Evolutionary conservation across 2,888 invertebrate genomes (phyloP), one percentile per base, ranked within the genome.

Genomic region (Colletes collaris): DNA sequence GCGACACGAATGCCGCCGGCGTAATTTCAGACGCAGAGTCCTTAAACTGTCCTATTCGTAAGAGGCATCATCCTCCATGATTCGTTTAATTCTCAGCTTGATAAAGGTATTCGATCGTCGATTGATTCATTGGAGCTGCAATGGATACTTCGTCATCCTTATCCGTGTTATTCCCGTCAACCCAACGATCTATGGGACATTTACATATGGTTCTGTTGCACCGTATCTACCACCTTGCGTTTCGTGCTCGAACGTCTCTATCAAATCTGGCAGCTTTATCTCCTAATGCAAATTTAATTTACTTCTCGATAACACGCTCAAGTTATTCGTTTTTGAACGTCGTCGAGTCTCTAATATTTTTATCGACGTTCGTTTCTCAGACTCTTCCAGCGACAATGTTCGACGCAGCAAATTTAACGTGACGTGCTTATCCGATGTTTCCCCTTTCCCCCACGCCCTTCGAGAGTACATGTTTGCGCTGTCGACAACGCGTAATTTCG

Each of bases 401-500:
- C 49, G 46, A 35, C 11, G n/a, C 8, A 27, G 65, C 50, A 44
- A 58, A 37, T 52, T 53, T 40, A 53, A 60, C 62, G 62, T 37
- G 56, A n/a, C 46, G 58, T 52, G 19, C 50, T 63, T 63, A 49
- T 68, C 58, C 58, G n/a, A 37, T 40, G 76, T 74, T 58, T 37
- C 52, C 50, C 27, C 62, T 19, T 62, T 56, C 37, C 27, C 10
- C 10, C 46, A 27, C 59, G 60, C 63, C 52, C 66, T 44, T 65
- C 62, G 64, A 16, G 53, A 44, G 44, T 53, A 70, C 37, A 68
- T 79, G 84, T 84, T 81, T 83, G 56, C 59, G 19, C 65, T 79
- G 66, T 52, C 63, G 56, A 60, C 66, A 64, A 69, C 73, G 68
- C 74, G 78, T 64, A 85, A 80, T 85, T 85, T 85, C 69, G 71